These are phyloP conservation scores for Altica lythri DNA, from an alignment of 2,888 invertebrate species.

Conservation along the genomic window DNA sequence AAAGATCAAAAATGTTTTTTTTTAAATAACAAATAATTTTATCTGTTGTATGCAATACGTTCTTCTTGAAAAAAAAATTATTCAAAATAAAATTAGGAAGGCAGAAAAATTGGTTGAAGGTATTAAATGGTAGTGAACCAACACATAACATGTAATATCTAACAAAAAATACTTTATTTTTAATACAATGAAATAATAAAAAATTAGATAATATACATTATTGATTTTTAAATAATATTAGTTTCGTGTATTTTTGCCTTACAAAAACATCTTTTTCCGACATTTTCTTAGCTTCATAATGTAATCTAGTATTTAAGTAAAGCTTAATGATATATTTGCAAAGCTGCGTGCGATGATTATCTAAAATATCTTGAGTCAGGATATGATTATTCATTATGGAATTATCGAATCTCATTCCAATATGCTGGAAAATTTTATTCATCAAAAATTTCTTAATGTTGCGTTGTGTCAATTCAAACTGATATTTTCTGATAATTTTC, in stretches of 20 bases:
- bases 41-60: too few species aligned
- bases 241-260: background rate
- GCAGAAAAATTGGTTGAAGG: too few species aligned
- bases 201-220: too few species aligned
- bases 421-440: background rate
- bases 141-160: too few species aligned
- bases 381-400: background rate
- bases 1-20: too few species aligned
- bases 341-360: background rate
- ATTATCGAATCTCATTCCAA: background rate
- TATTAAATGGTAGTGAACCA: too few species aligned
- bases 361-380: background rate
- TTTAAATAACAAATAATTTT: too few species aligned
- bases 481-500: background rate
- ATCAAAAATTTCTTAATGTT: background rate
- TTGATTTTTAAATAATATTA: conserved; percentile 1
- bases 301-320: background rate
- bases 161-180: too few species aligned
- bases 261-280: background rate
- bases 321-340: background rate
- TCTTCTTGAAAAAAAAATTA: too few species aligned
- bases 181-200: too few species aligned
- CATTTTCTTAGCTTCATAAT: conserved; percentile 5
- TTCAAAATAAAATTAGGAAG: too few species aligned
- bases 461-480: background rate